Evolutionary conservation across 1,140 invertebrate species (phyloP), one percentile per base, ranked within the genome.

Genomic region (Dendrolimus kikuchii): DNA sequence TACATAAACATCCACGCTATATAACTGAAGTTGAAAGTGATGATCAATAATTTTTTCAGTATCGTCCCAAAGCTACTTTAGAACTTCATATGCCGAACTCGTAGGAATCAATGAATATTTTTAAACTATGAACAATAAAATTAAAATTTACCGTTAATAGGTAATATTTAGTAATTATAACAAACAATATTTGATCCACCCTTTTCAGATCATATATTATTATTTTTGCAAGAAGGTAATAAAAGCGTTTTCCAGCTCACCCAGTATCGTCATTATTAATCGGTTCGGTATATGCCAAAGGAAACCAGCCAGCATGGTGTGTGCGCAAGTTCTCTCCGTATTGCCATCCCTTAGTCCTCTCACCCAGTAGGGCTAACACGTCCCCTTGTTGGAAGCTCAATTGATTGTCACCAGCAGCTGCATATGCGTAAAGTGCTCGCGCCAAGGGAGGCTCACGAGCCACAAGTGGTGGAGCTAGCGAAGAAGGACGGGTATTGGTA

Each of bases 311-410:
- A 57, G 95, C 94, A 68, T 94, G 91, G 74, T 96, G 94, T 36
- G 94, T 97, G 8, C 95, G 89, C 56, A 96, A 81, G 83, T 98
- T 98, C 77, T 98, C 95, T 36, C 96, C 96, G 74, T 96, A 98
- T 78, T 98, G 96, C 96, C 96, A 98, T 45, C 96, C 96, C 77
- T 97, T 96, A 70, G 95, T 96, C 58, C 95, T 90, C 66, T 96
- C 95, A 75, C 96, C 96, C 60, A 97, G 92, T 58, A 98, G 81
- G 5, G 94, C 93, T 36, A 98, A 93, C 51, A 95, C 88, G 82
- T 98, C 96, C 60, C 95, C 95, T 84, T 97, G 95, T 53, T 95
- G 91, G 84, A 98, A 98, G 68, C 94, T 95, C 41, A 98, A 89
- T 84, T 98, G 96, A 87, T 96, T 96, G 66, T 98, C 96, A 5